Base-by-base conservation (phyloP, 2,113 vertebrate species). In the Spheniscus mendiculus region DNA sequence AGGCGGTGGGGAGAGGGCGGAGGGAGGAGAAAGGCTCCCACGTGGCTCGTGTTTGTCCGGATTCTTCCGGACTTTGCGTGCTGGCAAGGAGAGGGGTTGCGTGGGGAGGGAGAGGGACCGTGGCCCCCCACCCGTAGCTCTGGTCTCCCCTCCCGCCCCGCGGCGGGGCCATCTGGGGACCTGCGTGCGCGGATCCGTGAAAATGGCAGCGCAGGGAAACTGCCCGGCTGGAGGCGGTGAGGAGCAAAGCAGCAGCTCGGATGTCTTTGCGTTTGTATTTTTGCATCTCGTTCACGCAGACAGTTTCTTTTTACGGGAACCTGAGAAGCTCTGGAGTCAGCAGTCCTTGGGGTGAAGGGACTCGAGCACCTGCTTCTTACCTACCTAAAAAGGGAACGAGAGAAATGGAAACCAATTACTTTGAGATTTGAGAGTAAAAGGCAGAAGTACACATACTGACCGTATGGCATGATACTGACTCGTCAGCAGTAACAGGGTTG, bases 351-450 rank as follows among this genome's bases (percentile, higher is more conserved):
- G 74, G 92, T 66, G 70, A 74, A 40, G n/a, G 85, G 81, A 50
- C 34, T 16, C 50, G 32, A 81, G 65, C 98, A 98, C 97, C 97
- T 98, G 98, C 95, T 97, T n/a, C 85, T 56, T 55, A 18, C 56
- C 78, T 82, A 50, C 95, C 98, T 91, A 97, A 98, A 98, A 98
- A 97, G 93, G 98, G 93, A 90, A 47, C 12, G 83, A 52, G 79
- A 52, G 83, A 96, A 95, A 93, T 90, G 80, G 94, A 94, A 93
- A 86, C 94, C 42, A 1, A 2, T 80, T 79, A 12, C 96, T 83
- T 45, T 4, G 91, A 49, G 90, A 72, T 47, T 13, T 29, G 88
- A 70, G 63, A 69, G 62, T 50, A 32, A 49, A 93, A 89, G 67
- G 65, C 63, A 70, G 85, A 42, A n/a, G 84, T 87, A 69, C 78